Conservation (phyloP, 37 sponge, comb jelly and placozoan species). For the Spongilla lacustris region DNA sequence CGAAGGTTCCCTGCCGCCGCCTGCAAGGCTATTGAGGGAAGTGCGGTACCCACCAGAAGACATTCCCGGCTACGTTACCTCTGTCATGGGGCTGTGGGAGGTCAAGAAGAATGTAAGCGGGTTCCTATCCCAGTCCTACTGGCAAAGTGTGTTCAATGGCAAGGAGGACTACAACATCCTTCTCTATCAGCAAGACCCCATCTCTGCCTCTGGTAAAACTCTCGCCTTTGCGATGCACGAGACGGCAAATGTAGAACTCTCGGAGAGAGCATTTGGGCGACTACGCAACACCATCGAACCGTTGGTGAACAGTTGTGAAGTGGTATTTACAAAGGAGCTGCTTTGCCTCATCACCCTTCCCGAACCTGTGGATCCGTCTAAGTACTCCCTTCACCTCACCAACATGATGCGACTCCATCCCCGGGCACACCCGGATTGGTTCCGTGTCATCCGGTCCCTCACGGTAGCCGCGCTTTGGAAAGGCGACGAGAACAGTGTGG, state of each 20-base stretch:
- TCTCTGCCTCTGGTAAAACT: background rate
- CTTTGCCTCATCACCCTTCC: conserved; percentile 3
- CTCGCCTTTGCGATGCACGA: background rate
- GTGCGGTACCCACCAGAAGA: background rate
- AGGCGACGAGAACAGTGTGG: background rate
- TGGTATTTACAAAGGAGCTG: background rate
- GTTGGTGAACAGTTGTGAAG: conserved; percentile 4
- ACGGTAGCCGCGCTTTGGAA: conserved; percentile 3
- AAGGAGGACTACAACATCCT: conserved; percentile 24
- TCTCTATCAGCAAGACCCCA: conserved; percentile 1
- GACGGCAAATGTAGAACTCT: background rate
- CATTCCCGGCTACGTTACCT: background rate
- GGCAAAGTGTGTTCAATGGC: conserved; percentile 10
- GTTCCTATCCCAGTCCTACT: conserved; percentile 1
- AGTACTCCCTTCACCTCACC: background rate
- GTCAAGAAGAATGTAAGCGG: conserved; percentile 10
- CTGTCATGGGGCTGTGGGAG: conserved; percentile 11
- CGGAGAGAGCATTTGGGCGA: background rate
- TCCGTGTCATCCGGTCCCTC: conserved; percentile 5
- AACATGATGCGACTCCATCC: background rate
- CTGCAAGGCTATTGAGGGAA: background rate
- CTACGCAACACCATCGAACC: background rate
- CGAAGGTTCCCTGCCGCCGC: background rate
- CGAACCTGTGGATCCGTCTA: background rate
- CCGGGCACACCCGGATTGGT: conserved; percentile 12